These are phyloP conservation scores for Litoditis marina DNA, from an alignment of 2,888 invertebrate species.

Conservation along the genomic window DNA sequence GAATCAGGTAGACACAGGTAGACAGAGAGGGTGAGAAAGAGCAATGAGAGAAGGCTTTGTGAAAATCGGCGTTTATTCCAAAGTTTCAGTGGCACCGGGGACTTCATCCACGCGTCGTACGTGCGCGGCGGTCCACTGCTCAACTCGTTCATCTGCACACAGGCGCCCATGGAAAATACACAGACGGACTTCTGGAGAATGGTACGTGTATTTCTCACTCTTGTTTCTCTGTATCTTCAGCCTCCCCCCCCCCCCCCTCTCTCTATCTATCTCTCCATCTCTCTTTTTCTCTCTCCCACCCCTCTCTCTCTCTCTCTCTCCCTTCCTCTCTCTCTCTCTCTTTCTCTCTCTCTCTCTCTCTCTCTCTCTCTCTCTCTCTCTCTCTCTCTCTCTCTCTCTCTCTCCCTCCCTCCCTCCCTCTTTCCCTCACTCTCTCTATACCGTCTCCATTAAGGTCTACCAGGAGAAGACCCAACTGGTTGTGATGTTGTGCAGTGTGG, in stretches of 20 bases:
- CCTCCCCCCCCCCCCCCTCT: not conserved
- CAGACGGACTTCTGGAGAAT: conserved; percentile 55
- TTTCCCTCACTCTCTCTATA: too few species aligned
- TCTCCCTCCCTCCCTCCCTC: too few species aligned
- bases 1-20: too few species aligned
- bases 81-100: conserved; percentile 50
- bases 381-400: too few species aligned
- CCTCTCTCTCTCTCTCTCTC: not conserved
- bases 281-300: not conserved
- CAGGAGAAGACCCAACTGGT: conserved; percentile 45
- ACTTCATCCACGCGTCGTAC: conserved; percentile 57
- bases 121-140: conserved; percentile 56
- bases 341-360: not conserved
- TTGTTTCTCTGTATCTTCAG: not conserved
- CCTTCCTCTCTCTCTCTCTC: not conserved
- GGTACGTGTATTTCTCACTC: conserved; percentile 20
- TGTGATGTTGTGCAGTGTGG: conserved; percentile 55
- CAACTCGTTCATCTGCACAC: conserved; percentile 58
- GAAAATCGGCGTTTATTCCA: too few species aligned
- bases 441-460: too few species aligned
- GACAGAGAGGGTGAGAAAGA: too few species aligned
- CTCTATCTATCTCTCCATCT: not conserved
- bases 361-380: not conserved
- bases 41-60: too few species aligned
- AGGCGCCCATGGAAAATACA: conserved; percentile 52